phyloP scores from a whole-genome alignment of 1,140 invertebrate genomes.

The Calosoma granatense region DNA sequence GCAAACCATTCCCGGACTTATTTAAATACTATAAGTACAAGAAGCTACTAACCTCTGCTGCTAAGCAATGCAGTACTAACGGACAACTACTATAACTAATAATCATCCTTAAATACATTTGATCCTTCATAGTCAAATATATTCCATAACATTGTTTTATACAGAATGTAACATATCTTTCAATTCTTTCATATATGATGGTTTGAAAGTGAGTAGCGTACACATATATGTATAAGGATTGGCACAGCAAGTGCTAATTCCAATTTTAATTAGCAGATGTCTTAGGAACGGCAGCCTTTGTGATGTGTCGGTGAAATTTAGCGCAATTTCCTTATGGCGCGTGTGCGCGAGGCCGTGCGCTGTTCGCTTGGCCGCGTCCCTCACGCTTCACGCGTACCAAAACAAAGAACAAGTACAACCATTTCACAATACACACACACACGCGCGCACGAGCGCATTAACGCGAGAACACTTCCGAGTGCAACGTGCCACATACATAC shows the following conservation, averaged over 20 bases:
- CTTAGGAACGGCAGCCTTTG: background rate
- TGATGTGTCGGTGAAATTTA: background rate
- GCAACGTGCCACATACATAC: background rate
- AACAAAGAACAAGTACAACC: background rate
- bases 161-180: background rate
- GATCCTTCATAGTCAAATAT: background rate
- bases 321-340: background rate
- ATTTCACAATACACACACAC: no score
- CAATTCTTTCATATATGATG: background rate
- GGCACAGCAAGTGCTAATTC: background rate
- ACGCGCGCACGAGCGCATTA: background rate
- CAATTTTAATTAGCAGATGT: background rate
- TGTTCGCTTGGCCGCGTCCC: no score
- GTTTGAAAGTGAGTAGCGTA: background rate
- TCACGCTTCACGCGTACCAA: no score
- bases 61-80: no score
- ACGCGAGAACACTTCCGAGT: background rate
- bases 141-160: background rate
- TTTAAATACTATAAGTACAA: background rate
- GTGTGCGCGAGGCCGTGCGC: background rate
- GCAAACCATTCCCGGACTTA: background rate
- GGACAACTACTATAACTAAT: background rate
- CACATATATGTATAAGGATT: background rate
- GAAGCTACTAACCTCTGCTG: no score
- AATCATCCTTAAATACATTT: background rate